Conservation (phyloP, 2,888 invertebrate species). For the Thereva unica region DNA sequence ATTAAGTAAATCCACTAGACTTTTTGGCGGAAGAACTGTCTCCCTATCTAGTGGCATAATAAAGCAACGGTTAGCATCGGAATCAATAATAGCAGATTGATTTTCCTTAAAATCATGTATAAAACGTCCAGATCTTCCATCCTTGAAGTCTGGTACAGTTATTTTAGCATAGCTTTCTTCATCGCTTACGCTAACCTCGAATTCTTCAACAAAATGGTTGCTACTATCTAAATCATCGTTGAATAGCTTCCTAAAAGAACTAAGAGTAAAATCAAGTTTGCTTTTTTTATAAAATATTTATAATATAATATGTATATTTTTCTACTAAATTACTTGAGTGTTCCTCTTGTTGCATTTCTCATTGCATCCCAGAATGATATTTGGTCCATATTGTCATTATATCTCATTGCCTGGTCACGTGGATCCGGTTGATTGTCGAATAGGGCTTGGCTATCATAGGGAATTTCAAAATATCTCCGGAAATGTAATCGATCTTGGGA, state of each 20-base stretch:
- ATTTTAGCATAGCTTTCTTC: constrained; percentile 80
- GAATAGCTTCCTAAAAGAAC: constrained; percentile 18
- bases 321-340: too few relatives aligned
- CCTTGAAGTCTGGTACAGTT: constrained; percentile 80
- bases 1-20: constrained; percentile 75
- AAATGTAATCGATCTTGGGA: constrained; percentile 61
- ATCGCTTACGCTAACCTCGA: constrained; percentile 73
- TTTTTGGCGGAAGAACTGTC: constrained; percentile 76
- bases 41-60: constrained; percentile 84
- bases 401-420: not conserved
- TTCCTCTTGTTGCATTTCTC: not conserved
- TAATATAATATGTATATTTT: too few relatives aligned
- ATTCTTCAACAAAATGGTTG: constrained; percentile 74
- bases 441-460: constrained; percentile 50
- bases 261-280: not conserved
- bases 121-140: constrained; percentile 81
- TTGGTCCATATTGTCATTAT: constrained; percentile 3
- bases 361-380: too few relatives aligned
- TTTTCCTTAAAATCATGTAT: constrained; percentile 89
- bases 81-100: constrained; percentile 76
- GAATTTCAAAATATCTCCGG: constrained; percentile 56
- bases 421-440: constrained; percentile 5
- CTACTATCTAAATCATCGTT: constrained; percentile 45
- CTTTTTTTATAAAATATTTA: too few relatives aligned
- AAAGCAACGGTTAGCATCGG: constrained; percentile 78